Percentiles rank a stretch among this genome's conserved stretches.
Evolutionary conservation across 2,113 vertebrate species (phyloP).

Genomic region (Corydoras sp.): DNA sequence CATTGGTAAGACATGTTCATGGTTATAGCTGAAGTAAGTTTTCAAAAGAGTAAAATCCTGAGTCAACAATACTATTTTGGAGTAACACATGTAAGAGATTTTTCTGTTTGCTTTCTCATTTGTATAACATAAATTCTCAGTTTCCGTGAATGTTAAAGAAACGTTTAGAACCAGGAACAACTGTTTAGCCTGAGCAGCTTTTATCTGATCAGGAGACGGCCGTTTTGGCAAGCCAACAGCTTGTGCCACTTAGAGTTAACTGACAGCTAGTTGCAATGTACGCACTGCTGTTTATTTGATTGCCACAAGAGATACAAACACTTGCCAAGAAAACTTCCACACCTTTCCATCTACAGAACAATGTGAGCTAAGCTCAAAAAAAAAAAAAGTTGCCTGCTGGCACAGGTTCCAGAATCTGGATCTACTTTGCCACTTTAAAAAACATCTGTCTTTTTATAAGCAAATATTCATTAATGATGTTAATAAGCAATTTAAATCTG

Average conservation of each 20-base stretch:
- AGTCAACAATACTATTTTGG: neutral
- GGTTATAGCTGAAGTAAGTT: neutral
- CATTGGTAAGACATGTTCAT: slow-evolving; percentile 67
- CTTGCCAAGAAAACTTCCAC: slow-evolving; percentile 6
- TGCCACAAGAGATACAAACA: neutral
- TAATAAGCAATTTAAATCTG: too few relatives aligned
- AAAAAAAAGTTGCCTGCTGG: neutral
- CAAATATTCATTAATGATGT: too few relatives aligned
- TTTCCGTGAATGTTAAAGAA: neutral
- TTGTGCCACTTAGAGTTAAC: slow-evolving; percentile 18
- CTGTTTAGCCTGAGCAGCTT: slow-evolving; percentile 8
- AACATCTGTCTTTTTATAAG: neutral
- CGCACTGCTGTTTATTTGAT: slow-evolving; percentile 20
- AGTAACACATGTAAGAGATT: neutral
- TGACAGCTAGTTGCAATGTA: slow-evolving; percentile 19
- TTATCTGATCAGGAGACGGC: slow-evolving; percentile 17
- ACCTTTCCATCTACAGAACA: slow-evolving; percentile 5
- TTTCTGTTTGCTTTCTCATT: neutral
- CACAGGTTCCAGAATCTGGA: neutral
- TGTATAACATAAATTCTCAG: neutral
- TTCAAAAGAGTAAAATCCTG: neutral
- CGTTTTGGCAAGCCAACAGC: neutral
- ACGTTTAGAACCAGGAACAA: slow-evolving; percentile 7
- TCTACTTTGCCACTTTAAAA: neutral
- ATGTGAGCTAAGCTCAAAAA: neutral